phyloP scores from a whole-genome alignment of 1,140 invertebrate species.

The Neodiprion virginianus region DNA sequence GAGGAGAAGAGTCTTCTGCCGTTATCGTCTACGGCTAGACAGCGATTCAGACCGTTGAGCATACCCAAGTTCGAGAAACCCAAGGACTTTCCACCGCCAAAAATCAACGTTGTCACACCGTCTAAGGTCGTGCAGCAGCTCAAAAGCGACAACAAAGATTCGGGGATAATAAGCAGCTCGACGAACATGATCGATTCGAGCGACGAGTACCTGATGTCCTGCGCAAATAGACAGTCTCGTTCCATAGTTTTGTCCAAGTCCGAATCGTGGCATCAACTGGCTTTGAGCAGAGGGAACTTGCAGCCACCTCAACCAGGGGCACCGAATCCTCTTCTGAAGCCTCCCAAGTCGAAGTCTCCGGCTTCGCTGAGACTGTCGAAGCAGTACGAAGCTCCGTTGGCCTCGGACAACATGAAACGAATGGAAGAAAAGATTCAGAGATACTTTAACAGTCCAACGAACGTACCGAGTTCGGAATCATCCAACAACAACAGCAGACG shows the following conservation, averaged over 20 bases:
- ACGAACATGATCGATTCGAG: slow-evolving; percentile 48
- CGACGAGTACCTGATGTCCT: slow-evolving; percentile 55
- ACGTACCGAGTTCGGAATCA: slow-evolving; percentile 10
- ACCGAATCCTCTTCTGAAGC: slow-evolving; percentile 48
- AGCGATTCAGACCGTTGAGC: not conserved
- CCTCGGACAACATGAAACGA: slow-evolving; percentile 72
- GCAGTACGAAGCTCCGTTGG: slow-evolving; percentile 80
- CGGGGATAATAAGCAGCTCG: slow-evolving; percentile 32
- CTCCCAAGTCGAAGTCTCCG: slow-evolving; percentile 74
- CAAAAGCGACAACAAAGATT: slow-evolving; percentile 29
- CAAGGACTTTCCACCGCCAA: slow-evolving; percentile 13
- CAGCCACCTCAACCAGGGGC: slow-evolving; percentile 45
- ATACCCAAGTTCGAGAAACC: not conserved
- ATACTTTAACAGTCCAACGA: slow-evolving; percentile 67
- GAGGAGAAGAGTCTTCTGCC: slow-evolving; percentile 36
- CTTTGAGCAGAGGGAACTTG: slow-evolving; percentile 46
- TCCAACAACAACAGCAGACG: slow-evolving; percentile 32
- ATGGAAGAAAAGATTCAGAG: slow-evolving; percentile 82
- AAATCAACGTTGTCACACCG: slow-evolving; percentile 34
- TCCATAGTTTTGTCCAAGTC: slow-evolving; percentile 72
- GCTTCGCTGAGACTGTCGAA: slow-evolving; percentile 72
- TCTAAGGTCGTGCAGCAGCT: slow-evolving; percentile 43
- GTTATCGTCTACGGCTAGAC: not conserved
- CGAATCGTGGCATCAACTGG: slow-evolving; percentile 79
- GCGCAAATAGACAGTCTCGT: slow-evolving; percentile 46